Percentiles rank a stretch among this genome's conserved stretches.
Evolutionary conservation across 2,888 invertebrate species (phyloP).

Genomic region (Heteropelma amictum): DNA sequence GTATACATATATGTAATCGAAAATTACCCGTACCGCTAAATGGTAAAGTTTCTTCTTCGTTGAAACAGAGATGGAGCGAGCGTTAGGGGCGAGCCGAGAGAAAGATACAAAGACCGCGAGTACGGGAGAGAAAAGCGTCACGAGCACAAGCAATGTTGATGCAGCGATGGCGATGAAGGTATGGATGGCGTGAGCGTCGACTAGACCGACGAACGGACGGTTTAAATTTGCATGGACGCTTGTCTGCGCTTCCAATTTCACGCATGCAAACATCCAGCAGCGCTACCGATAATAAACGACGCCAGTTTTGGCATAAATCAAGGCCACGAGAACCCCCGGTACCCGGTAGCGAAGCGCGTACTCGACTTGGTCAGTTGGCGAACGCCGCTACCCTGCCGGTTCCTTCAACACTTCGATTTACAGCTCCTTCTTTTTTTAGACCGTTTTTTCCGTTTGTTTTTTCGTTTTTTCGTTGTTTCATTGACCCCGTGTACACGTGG

Average conservation of each 20-base stretch:
- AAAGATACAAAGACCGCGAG: background rate
- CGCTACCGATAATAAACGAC: slow-evolving; percentile 65
- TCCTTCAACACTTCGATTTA: slow-evolving; percentile 17
- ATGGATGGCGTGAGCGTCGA: slow-evolving; percentile 61
- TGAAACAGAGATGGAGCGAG: slow-evolving; percentile 48
- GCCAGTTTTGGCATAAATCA: slow-evolving; percentile 74
- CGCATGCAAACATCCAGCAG: slow-evolving; percentile 72
- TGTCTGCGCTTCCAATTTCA: slow-evolving; percentile 76
- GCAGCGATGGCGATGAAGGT: slow-evolving; percentile 26
- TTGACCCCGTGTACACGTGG: background rate
- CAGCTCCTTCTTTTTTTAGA: slow-evolving; percentile 1
- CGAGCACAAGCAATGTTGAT: slow-evolving; percentile 7
- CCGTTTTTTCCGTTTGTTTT: background rate
- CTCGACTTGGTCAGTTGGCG: slow-evolving; percentile 45
- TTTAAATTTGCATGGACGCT: slow-evolving; percentile 75
- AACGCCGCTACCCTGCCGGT: slow-evolving; percentile 18
- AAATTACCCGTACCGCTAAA: slow-evolving; percentile 41
- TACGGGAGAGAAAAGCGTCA: slow-evolving; percentile 4
- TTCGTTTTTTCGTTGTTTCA: background rate
- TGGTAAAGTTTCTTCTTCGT: slow-evolving; percentile 68
- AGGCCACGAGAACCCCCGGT: slow-evolving; percentile 56
- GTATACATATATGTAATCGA: slow-evolving; percentile 7
- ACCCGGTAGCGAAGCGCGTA: slow-evolving; percentile 26
- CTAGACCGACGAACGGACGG: slow-evolving; percentile 64
- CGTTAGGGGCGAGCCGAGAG: background rate